phyloP scores from a whole-genome alignment of 1,140 invertebrate species.

The Eueides isabella region DNA sequence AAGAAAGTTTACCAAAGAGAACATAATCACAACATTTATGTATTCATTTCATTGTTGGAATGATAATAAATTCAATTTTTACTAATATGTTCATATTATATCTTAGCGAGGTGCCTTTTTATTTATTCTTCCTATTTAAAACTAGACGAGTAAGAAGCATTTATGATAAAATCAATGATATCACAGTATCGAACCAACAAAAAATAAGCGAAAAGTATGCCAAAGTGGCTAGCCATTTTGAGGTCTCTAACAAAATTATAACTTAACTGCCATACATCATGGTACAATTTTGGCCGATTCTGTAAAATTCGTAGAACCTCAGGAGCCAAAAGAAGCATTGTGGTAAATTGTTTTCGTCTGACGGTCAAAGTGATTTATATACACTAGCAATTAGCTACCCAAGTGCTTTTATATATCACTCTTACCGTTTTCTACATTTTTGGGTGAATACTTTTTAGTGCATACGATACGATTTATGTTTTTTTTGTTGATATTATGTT shows the following conservation, averaged over 20 bases:
- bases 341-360: conserved; percentile 50
- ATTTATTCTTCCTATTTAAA: too few relatives aligned
- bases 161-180: not conserved
- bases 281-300: conserved; percentile 17
- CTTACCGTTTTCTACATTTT: conserved; percentile 45
- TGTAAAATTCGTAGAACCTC: conserved; percentile 16
- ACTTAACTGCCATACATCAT: not conserved
- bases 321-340: conserved; percentile 38
- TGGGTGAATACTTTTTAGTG: conserved; percentile 22
- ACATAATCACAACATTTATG: too few relatives aligned
- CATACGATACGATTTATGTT: conserved; percentile 18
- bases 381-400: conserved; percentile 50
- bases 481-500: too few relatives aligned
- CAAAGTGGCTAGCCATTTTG: not conserved
- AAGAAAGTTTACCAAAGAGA: too few relatives aligned
- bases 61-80: too few relatives aligned
- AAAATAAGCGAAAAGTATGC: not conserved
- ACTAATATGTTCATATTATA: too few relatives aligned
- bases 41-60: too few relatives aligned
- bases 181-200: not conserved
- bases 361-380: conserved; percentile 46
- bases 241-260: not conserved
- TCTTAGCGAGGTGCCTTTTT: too few relatives aligned
- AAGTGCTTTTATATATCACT: conserved; percentile 51
- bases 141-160: too few relatives aligned